These are phyloP conservation scores for Papilio aristodemus DNA, from an alignment of 1,140 invertebrate species.

Conservation along the genomic window DNA sequence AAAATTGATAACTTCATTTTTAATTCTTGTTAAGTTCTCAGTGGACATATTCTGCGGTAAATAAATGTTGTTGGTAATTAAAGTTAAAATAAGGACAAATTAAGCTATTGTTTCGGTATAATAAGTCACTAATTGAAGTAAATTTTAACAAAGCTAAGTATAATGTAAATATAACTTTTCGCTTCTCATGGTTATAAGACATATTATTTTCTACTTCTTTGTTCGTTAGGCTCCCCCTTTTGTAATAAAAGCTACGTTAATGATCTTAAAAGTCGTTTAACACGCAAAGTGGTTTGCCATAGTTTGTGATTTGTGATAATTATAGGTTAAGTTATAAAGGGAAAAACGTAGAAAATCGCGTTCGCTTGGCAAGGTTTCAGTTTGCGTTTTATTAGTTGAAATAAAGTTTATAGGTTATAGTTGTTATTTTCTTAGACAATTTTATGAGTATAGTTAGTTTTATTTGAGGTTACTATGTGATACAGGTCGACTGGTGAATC, in stretches of 20 bases:
- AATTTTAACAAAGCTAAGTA: not conserved
- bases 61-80: not conserved
- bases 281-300: slow-evolving; percentile 52
- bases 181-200: slow-evolving; percentile 21
- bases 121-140: not conserved
- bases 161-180: slow-evolving; percentile 13
- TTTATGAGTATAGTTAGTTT: not conserved
- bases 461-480: not conserved
- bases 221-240: slow-evolving; percentile 36
- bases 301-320: slow-evolving; percentile 36
- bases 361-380: slow-evolving; percentile 14
- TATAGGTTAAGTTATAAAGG: slow-evolving; percentile 16
- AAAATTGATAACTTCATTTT: no score
- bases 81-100: not conserved
- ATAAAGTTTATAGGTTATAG: not conserved
- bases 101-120: not conserved
- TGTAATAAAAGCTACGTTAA: slow-evolving; percentile 41
- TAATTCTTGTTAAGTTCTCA: no score
- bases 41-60: not conserved
- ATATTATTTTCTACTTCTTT: slow-evolving; percentile 28
- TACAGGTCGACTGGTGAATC: no score
- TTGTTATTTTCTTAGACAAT: not conserved
- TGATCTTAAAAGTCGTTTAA: slow-evolving; percentile 48
- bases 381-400: slow-evolving; percentile 17
- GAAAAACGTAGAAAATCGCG: slow-evolving; percentile 18